A percentile compares a stretch with the other conserved stretches of the same genome.
Conservation (phyloP, 2,113 vertebrate genomes). For the Brienomyrus longianalis region DNA sequence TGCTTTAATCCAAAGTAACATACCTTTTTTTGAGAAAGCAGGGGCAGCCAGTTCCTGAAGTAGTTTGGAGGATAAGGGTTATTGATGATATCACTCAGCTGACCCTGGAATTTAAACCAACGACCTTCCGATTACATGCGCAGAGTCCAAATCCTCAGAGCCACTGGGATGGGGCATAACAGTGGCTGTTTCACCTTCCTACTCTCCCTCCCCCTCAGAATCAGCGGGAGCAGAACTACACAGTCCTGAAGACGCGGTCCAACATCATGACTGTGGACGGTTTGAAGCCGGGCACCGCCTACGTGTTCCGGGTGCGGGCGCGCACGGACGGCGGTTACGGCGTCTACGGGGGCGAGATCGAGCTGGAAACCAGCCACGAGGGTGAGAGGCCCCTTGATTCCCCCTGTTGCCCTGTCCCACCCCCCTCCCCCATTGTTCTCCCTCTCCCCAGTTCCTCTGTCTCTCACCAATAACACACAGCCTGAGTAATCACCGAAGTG, state of each 20-base stretch:
- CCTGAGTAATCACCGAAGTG: background rate
- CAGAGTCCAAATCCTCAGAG: background rate
- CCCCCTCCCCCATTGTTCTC: no score
- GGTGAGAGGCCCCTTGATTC: slow-evolving; percentile 41
- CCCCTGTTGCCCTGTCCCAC: background rate
- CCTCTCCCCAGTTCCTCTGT: background rate
- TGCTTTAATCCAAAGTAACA: background rate
- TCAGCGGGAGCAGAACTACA: slow-evolving; percentile 75
- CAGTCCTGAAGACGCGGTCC: slow-evolving; percentile 67
- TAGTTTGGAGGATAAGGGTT: background rate
- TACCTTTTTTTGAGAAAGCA: background rate
- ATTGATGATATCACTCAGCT: background rate
- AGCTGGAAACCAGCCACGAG: slow-evolving; percentile 73
- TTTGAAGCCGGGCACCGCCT: slow-evolving; percentile 68
- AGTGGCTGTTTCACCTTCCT: background rate
- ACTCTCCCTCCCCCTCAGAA: slow-evolving; percentile 48
- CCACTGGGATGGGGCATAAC: background rate
- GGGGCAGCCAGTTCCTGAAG: background rate
- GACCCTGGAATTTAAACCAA: background rate
- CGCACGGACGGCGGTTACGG: slow-evolving; percentile 66
- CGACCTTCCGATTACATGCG: background rate
- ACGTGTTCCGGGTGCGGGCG: slow-evolving; percentile 69
- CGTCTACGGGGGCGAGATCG: slow-evolving; percentile 70
- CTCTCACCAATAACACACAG: background rate
- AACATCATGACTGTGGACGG: slow-evolving; percentile 74